These are phyloP conservation scores for Gymnocypris eckloni DNA, from an alignment of 2,797 vertebrate genomes.

Conservation along the genomic window DNA sequence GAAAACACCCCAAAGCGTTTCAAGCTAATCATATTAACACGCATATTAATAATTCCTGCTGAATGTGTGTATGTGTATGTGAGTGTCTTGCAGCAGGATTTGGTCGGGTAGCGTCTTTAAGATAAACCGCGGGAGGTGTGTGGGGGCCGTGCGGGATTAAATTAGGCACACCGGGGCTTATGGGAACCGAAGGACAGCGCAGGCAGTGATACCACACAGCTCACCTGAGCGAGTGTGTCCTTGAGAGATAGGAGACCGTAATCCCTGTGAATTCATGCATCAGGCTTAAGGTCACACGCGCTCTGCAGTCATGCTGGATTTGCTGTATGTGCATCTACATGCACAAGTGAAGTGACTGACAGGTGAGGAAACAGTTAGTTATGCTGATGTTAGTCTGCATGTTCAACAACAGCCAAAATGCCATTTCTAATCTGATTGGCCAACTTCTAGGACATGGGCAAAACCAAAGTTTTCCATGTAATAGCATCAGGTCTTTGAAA, in stretches of 20 bases:
- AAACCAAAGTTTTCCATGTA: neutral
- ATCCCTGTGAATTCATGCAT: conserved; percentile 48
- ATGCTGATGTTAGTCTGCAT: neutral
- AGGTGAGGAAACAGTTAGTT: neutral
- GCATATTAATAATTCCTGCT: neutral
- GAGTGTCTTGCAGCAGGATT: conserved; percentile 18
- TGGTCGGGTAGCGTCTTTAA: neutral
- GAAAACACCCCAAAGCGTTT: neutral
- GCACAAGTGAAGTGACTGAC: conserved; percentile 13
- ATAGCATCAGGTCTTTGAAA: neutral
- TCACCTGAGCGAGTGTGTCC: conserved; percentile 52
- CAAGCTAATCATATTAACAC: conserved; percentile 20
- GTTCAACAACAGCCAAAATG: neutral
- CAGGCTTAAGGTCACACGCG: conserved; percentile 9
- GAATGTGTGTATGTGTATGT: neutral
- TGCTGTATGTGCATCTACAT: neutral
- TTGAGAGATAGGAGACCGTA: conserved; percentile 53
- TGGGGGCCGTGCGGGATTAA: conserved; percentile 34
- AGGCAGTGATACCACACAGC: conserved; percentile 14
- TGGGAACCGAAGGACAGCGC: neutral
- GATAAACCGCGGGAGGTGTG: conserved; percentile 10
- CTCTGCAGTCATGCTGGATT: conserved; percentile 13
- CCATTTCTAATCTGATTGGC: neutral
- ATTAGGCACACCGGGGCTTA: conserved; percentile 28
- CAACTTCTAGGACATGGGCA: neutral